Evolutionary conservation across 2,888 invertebrate species (phyloP).

Genomic region (Drymonia ruficornis): DNA sequence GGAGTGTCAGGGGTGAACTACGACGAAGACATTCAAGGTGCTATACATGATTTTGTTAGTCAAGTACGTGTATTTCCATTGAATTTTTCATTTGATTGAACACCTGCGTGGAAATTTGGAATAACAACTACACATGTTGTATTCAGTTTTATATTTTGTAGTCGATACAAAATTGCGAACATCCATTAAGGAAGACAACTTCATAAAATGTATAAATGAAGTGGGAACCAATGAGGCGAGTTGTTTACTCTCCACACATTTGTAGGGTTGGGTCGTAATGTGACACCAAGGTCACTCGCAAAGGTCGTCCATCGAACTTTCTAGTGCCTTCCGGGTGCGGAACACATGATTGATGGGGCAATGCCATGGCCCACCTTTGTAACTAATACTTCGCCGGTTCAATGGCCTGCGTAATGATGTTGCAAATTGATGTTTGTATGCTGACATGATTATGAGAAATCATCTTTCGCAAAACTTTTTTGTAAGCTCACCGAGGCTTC

Average conservation of each 20-base stretch:
- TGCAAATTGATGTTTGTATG: conserved; percentile 37
- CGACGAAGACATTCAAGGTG: conserved; percentile 16
- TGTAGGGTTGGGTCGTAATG: conserved; percentile 38
- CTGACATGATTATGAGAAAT: conserved; percentile 27
- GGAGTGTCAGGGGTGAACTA: conserved; percentile 41
- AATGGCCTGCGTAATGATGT: conserved; percentile 48
- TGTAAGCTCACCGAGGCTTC: conserved; percentile 7
- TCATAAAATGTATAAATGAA: too few relatives aligned
- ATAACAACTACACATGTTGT: background rate
- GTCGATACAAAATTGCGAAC: too few relatives aligned
- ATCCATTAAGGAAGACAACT: too few relatives aligned
- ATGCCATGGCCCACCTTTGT: conserved; percentile 35
- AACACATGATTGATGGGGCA: conserved; percentile 64
- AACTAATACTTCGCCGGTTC: conserved; percentile 47
- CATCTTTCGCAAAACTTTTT: conserved; percentile 19
- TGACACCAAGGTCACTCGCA: conserved; percentile 62
- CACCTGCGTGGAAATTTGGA: background rate
- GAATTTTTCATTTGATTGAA: background rate
- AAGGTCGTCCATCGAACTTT: conserved; percentile 71
- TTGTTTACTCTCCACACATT: conserved; percentile 13
- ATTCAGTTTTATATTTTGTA: too few relatives aligned
- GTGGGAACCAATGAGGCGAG: conserved; percentile 6
- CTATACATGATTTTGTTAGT: background rate
- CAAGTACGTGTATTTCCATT: background rate
- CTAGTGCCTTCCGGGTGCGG: conserved; percentile 59